Conservation (phyloP, 2,113 vertebrate genomes). For the Himantopus leucocephalus region DNA sequence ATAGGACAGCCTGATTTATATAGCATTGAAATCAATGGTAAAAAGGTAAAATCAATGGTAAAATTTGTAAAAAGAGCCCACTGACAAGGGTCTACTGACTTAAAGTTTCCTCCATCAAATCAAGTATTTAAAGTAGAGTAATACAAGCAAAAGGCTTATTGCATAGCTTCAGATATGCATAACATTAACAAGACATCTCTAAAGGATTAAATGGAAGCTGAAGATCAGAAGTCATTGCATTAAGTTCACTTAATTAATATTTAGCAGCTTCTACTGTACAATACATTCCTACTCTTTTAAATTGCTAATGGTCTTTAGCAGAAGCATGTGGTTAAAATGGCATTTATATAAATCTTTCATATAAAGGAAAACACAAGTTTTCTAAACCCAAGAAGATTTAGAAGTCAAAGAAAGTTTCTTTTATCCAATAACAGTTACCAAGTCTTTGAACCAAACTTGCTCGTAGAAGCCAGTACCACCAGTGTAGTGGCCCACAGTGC, state of each 20-base stretch:
- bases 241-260: conserved; percentile 46
- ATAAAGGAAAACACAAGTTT: neutral
- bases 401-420: neutral
- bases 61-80: neutral
- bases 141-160: neutral
- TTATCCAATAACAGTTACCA: neutral
- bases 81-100: neutral
- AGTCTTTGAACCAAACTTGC: neutral
- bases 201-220: conserved; percentile 38
- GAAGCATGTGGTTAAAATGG: neutral
- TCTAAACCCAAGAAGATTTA: neutral
- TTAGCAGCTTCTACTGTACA: conserved; percentile 40
- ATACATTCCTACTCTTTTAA: conserved; percentile 6
- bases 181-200: conserved; percentile 11
- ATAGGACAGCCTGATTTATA: neutral
- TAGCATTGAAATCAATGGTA: neutral
- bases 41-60: neutral
- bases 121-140: neutral
- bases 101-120: neutral
- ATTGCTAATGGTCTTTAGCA: conserved; percentile 32
- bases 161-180: neutral
- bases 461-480: neutral
- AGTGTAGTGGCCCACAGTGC: neutral
- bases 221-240: conserved; percentile 40
- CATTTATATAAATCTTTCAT: conserved; percentile 31